A percentile compares a stretch with the other conserved stretches of the same genome.
These are phyloP conservation scores for Pocillopora damicornis DNA, from an alignment of 64 coral and sea anemone genomes.

Conservation along the genomic window DNA sequence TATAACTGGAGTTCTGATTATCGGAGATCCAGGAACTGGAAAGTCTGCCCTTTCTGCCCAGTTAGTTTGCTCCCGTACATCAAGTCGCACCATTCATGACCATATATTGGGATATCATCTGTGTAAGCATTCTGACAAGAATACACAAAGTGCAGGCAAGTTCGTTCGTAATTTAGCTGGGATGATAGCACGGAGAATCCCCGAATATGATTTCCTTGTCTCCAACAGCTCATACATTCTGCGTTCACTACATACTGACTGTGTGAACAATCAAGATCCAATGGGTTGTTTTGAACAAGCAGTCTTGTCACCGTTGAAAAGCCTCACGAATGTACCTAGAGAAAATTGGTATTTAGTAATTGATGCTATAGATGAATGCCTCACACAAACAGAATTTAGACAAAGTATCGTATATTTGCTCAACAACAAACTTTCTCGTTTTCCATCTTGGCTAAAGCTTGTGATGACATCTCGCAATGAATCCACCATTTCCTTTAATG, in stretches of 20 bases:
- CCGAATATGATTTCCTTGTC: conserved; percentile 42
- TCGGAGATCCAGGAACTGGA: conserved; percentile 62
- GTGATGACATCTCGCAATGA: conserved; percentile 56
- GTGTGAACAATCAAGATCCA: conserved; percentile 43
- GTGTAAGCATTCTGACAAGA: conserved; percentile 65
- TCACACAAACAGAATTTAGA: conserved; percentile 11
- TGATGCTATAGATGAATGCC: conserved; percentile 67
- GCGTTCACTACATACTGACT: conserved; percentile 31
- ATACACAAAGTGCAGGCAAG: conserved; percentile 60
- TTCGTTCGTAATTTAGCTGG: conserved; percentile 62
- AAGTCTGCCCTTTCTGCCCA: conserved; percentile 69
- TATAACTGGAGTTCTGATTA: conserved; percentile 34
- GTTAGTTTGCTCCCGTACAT: conserved; percentile 56
- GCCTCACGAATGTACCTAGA: conserved; percentile 7
- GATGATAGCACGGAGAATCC: conserved; percentile 38
- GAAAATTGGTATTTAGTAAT: conserved; percentile 43
- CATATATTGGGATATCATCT: conserved; percentile 71
- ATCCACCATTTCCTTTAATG: conserved; percentile 16
- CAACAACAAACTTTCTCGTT: not conserved
- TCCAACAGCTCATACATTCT: conserved; percentile 20
- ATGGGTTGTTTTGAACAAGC: conserved; percentile 50
- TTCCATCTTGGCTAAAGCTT: conserved; percentile 69
- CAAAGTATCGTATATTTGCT: conserved; percentile 43
- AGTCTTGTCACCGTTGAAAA: conserved; percentile 31
- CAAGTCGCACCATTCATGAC: conserved; percentile 57